Evolutionary conservation across 1,140 invertebrate genomes (phyloP).

Genomic region (Bicyclus anynana): DNA sequence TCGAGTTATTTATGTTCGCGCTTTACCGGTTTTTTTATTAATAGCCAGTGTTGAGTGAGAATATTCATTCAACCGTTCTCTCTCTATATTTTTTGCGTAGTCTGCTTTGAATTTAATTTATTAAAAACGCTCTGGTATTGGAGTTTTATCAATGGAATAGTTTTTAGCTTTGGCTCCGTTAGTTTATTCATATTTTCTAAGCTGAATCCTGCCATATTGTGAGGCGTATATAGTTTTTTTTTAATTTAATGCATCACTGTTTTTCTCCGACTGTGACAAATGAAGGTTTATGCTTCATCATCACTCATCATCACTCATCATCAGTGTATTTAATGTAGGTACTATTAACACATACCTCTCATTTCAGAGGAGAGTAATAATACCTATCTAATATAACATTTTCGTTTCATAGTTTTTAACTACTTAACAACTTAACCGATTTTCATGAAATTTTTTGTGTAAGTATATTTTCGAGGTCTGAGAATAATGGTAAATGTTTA

Average conservation of each 20-base stretch:
- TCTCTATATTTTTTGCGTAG: slow-evolving; percentile 13
- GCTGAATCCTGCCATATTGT: neutral
- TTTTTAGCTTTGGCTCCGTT: slow-evolving; percentile 6
- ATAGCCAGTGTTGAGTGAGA: slow-evolving; percentile 13
- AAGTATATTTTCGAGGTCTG: no score
- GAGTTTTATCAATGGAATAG: slow-evolving; percentile 10
- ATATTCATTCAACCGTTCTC: slow-evolving; percentile 17
- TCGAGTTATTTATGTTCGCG: neutral
- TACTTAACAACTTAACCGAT: no score
- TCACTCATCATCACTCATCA: no score
- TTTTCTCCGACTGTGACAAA: neutral
- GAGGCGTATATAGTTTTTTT: neutral
- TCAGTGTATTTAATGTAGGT: no score
- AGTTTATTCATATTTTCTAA: slow-evolving; percentile 3
- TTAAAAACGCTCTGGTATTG: slow-evolving; percentile 7
- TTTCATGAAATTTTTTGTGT: no score
- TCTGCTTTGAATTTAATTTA: slow-evolving; percentile 11
- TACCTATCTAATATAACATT: no score
- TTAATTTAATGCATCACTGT: neutral
- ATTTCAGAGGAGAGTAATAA: no score
- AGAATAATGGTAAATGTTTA: no score
- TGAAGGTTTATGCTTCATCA: no score
- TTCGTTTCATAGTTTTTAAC: no score
- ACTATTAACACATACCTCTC: no score
- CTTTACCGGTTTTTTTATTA: slow-evolving; percentile 11